A percentile compares a stretch with the other conserved stretches of the same genome.
phyloP scores from a whole-genome alignment of 2,113 vertebrate species.

The Formicarius rufipectus region DNA sequence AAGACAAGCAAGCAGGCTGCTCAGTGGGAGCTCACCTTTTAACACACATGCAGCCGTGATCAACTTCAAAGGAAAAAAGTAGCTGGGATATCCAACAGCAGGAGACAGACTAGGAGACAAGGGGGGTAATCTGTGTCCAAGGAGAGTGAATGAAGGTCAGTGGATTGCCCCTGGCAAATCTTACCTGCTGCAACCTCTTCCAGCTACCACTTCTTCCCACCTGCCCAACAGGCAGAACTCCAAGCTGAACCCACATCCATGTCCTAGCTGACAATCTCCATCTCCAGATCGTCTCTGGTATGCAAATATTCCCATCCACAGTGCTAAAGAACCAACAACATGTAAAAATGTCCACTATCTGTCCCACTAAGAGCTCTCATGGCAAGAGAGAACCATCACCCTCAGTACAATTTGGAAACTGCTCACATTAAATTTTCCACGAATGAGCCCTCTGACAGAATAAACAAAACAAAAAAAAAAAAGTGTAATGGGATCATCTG shows the following conservation, averaged over 20 bases:
- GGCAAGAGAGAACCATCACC: not conserved
- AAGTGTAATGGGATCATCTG: slow-evolving; percentile 27
- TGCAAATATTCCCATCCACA: not conserved
- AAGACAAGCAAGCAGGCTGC: not conserved
- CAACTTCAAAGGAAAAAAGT: not conserved
- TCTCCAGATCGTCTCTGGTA: not conserved
- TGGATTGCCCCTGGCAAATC: not conserved
- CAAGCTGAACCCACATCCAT: not conserved
- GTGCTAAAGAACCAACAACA: not conserved
- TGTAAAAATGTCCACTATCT: not conserved
- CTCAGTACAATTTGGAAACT: slow-evolving; percentile 32
- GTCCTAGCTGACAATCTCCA: not conserved
- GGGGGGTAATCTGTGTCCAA: not conserved
- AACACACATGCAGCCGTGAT: rapidly evolving
- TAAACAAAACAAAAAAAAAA: slow-evolving; percentile 54
- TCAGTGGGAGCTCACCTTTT: not conserved
- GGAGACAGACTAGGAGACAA: not conserved
- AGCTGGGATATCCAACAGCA: not conserved
- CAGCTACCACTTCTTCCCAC: not conserved
- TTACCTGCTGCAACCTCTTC: not conserved
- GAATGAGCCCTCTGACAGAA: not conserved
- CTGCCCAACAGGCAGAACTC: not conserved
- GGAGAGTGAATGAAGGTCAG: not conserved
- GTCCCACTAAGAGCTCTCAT: not conserved
- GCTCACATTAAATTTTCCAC: not conserved